Conservation (phyloP, 2,888 invertebrate species). For the Poecilobothrus nobilitatus region DNA sequence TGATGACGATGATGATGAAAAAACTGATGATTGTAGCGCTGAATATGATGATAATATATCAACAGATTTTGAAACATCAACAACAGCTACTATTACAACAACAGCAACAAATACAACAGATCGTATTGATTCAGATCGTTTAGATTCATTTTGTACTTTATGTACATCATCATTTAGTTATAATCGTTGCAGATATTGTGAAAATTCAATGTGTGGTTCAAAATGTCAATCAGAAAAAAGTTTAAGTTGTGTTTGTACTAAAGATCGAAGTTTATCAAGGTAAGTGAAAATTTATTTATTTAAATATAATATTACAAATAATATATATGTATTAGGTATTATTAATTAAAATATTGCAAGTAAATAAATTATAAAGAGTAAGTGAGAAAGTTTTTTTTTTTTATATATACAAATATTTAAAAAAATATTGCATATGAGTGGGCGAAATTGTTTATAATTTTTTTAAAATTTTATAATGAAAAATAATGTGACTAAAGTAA, state of each 20-base stretch:
- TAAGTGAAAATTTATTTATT: constrained; percentile 17
- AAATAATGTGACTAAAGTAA: too few species aligned
- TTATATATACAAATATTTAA: too few species aligned
- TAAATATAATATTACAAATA: neutral
- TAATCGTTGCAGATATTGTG: constrained; percentile 39
- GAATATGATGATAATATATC: constrained; percentile 10
- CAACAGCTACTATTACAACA: constrained; percentile 9
- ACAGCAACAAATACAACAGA: constrained; percentile 17
- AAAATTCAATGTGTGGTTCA: constrained; percentile 40
- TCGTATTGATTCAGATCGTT: constrained; percentile 22
- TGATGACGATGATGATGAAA: constrained; percentile 16
- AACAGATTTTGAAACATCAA: constrained; percentile 7
- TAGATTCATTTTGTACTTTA: constrained; percentile 42
- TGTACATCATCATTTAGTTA: constrained; percentile 45
- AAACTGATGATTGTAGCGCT: constrained; percentile 18
- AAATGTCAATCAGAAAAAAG: constrained; percentile 38
- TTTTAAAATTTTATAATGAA: too few species aligned
- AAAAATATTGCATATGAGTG: too few species aligned
- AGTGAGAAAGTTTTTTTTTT: too few species aligned
- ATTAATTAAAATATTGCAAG: too few species aligned
- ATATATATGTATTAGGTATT: too few species aligned
- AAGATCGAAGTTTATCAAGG: constrained; percentile 22
- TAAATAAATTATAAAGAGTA: too few species aligned
- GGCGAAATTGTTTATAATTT: too few species aligned
- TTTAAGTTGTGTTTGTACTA: constrained; percentile 27